Percentiles rank a stretch among this genome's conserved stretches.
Conservation (phyloP, 2,113 vertebrate genomes). For the Erpornis zantholeuca region DNA sequence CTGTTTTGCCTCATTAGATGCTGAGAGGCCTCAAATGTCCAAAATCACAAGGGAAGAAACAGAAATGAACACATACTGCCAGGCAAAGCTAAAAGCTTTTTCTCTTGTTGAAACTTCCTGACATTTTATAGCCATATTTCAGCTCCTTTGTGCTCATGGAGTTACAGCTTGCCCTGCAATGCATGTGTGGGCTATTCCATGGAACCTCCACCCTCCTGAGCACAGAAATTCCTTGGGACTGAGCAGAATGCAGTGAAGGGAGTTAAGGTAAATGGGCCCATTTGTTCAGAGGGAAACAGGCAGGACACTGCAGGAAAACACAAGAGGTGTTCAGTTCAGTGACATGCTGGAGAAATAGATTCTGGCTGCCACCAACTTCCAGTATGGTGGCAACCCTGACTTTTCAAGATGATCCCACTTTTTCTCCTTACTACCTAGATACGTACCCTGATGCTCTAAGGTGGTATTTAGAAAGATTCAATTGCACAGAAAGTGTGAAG, state of each 20-base stretch:
- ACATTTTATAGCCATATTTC: neutral
- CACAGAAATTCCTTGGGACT: neutral
- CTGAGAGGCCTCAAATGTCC: neutral
- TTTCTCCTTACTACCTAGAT: neutral
- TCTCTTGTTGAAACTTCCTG: neutral
- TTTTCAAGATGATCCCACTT: neutral
- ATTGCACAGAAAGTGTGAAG: neutral
- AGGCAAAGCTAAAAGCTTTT: neutral
- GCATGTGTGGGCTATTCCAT: accelerated
- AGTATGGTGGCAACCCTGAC: accelerated
- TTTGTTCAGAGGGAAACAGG: neutral
- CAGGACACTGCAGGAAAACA: neutral
- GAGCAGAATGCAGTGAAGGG: neutral
- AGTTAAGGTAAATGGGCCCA: neutral
- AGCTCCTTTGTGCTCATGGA: neutral
- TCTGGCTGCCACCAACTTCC: neutral
- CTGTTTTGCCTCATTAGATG: neutral
- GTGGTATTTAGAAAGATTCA: neutral
- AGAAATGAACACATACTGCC: neutral
- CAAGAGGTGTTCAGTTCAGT: neutral
- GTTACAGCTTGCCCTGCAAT: neutral
- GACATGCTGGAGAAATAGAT: neutral
- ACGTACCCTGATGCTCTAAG: neutral
- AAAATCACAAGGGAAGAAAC: neutral
- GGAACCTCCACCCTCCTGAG: neutral